Percentiles rank a stretch among this genome's conserved stretches.
These are phyloP conservation scores for Atlantisia rogersi DNA, from an alignment of 2,113 vertebrate genomes.

Conservation along the genomic window DNA sequence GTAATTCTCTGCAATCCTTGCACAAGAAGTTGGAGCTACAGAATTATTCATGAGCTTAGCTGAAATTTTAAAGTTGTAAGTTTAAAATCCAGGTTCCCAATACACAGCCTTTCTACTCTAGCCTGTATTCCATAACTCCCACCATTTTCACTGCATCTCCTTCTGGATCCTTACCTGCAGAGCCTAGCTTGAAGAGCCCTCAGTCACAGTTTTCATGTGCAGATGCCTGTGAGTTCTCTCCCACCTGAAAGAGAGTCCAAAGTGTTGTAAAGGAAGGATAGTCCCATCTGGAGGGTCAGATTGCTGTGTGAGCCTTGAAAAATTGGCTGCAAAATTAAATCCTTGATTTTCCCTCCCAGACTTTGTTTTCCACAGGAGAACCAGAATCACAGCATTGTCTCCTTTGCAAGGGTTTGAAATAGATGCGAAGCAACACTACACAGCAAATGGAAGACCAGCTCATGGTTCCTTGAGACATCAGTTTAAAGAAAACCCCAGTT, in stretches of 20 bases:
- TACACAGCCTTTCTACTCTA: rapidly evolving
- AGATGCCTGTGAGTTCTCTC: background rate
- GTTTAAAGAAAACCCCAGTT: background rate
- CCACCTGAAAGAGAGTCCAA: background rate
- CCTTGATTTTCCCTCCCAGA: background rate
- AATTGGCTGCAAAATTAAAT: rapidly evolving
- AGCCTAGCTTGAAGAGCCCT: background rate
- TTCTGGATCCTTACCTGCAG: background rate
- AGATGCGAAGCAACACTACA: background rate
- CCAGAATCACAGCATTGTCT: background rate
- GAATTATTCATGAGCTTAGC: background rate
- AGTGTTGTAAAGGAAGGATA: rapidly evolving
- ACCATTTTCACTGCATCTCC: background rate
- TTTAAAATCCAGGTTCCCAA: background rate
- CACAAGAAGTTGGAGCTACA: rapidly evolving
- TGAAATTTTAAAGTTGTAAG: background rate
- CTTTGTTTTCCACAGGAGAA: background rate
- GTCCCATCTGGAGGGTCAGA: no score
- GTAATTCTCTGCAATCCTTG: background rate
- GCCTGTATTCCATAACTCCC: background rate
- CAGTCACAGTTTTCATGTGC: rapidly evolving
- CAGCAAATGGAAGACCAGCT: background rate
- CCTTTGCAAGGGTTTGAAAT: background rate
- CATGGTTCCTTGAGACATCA: background rate
- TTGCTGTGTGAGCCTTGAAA: background rate